Evolutionary conservation across 2,797 vertebrate species (phyloP), one percentile per base, ranked within the genome.

Genomic region (Carduelis carduelis): DNA sequence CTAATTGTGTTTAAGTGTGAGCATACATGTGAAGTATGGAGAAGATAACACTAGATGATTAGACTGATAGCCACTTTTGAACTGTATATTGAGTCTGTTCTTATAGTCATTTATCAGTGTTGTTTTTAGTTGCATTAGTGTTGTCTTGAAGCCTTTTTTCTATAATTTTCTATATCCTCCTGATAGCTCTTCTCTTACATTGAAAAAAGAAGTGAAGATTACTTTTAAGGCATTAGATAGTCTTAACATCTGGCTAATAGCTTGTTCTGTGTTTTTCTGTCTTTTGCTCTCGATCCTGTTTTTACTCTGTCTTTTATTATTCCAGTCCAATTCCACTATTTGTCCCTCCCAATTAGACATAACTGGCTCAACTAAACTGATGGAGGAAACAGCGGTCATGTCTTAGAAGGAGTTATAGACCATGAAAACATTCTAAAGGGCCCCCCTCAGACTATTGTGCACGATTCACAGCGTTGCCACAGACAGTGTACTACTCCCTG

Each of bases 401-500:
- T 19, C 34, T 77, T 46, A 53, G 28, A 39, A 24, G 24, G 11
- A 1, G 0, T 52, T 35, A 52, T 4, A 32, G 24, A 34, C 23
- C 8, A 21, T 21, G 23, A 30, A 39, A 30, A 27, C 9, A 7
- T 7, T 28, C 18, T 6, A 4, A n/a, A 72, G 8, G 7, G 20
- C 11, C 4, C 11, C 39, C 11, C 4, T n/a, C n/a, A 50, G n/a
- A 30, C 20, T 6, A 12, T 7, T n/a, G n/a, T 23, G 15, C 23
- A 37, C 0, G 1, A 44, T 20, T 8, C 28, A 52, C 18, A 8
- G 7, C 18, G 5, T 35, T 65, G 19, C 13, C 23, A 23, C 7
- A 55, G 26, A 30, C 5, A 20, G 4, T 20, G 12, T 16, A 28
- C n/a, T 11, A 5, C 15, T 23, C 17, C 18, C 23, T 0, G 1